Base-by-base conservation (phyloP, 2,888 invertebrate genomes). In the Caradrina clavipalpis region DNA sequence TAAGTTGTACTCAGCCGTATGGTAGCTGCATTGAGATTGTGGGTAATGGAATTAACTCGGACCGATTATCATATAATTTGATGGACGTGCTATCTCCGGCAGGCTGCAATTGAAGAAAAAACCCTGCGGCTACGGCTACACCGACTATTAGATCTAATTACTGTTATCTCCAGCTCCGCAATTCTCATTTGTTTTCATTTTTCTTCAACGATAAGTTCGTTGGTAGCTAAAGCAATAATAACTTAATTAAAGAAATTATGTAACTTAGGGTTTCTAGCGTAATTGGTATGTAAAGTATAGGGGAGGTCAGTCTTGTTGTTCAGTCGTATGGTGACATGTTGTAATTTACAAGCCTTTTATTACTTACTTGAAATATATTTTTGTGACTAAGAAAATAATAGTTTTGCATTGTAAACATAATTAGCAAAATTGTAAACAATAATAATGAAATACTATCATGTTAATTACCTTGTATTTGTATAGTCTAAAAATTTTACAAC, bases 61-160 rank as follows among this genome's bases (percentile, higher is more conserved):
- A 66, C 84, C 87, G 89, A 90, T 91, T 91, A 90, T 90, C 89
- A 86, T 89, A 89, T 90, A 89, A 91, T 89, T 90, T 89, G 89
- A 89, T 89, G 85, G 87, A 90, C 87, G 87, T 87, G 87, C 85
- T 88, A 89, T 87, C 89, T 87, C 82, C 84, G 73, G 78, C 78
- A 79, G 79, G 79, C 78, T 84, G 86, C 86, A 86, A 87, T 87
- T 88, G 86, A 83, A 88, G 85, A 84, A 87, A 86, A 85, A 78
- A 60, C 87, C 90, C 86, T 67, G 75, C 57, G 86, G 90, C 87
- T 82, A 83, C 83, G 82, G 78, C 82, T 83, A 63, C 73, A 69
- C 80, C 74, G 79, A 78, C 81, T 87, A 89, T 89, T 90, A 89
- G 87, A 86, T 87, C 86, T 91, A 89, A 91, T 90, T 90, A 90